phyloP scores from a whole-genome alignment of 2,888 invertebrate genomes.

The Drosophila formosana region DNA sequence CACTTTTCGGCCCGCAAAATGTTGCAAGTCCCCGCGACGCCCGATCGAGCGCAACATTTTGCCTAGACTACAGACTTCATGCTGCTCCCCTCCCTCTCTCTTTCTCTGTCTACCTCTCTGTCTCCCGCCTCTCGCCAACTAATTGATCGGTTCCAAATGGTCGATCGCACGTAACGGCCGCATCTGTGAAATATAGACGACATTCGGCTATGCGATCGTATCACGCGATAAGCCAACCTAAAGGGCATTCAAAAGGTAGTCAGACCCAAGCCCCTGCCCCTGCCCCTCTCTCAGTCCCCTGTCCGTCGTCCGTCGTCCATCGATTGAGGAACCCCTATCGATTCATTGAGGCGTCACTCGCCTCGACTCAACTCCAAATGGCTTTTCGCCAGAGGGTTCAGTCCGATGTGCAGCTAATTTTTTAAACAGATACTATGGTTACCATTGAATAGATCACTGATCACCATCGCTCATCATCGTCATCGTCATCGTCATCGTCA shows the following conservation, averaged over 20 bases:
- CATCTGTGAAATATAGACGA: conserved; percentile 67
- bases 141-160: conserved; percentile 86
- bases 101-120: background rate
- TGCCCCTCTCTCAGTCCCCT: background rate
- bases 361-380: conserved; percentile 32
- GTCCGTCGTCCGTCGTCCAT: background rate
- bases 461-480: conserved; percentile 8
- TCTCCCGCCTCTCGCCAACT: conserved; percentile 64
- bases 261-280: conserved; percentile 5
- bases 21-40: conserved; percentile 25
- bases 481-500: conserved; percentile 8
- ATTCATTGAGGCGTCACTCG: conserved; percentile 63
- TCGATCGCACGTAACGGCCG: conserved; percentile 81
- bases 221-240: conserved; percentile 81
- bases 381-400: conserved; percentile 15
- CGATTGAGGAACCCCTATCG: conserved; percentile 11
- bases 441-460: conserved; percentile 42
- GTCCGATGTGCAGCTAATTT: conserved; percentile 34
- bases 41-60: conserved; percentile 60
- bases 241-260: conserved; percentile 47
- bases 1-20: conserved; percentile 66
- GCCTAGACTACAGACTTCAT: conserved; percentile 37
- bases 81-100: background rate
- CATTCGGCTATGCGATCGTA: conserved; percentile 82
- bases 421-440: conserved; percentile 34